A percentile compares a stretch with the other conserved stretches of the same genome.
phyloP scores from a whole-genome alignment of 1,140 invertebrate species.

The Platyura marginata region DNA sequence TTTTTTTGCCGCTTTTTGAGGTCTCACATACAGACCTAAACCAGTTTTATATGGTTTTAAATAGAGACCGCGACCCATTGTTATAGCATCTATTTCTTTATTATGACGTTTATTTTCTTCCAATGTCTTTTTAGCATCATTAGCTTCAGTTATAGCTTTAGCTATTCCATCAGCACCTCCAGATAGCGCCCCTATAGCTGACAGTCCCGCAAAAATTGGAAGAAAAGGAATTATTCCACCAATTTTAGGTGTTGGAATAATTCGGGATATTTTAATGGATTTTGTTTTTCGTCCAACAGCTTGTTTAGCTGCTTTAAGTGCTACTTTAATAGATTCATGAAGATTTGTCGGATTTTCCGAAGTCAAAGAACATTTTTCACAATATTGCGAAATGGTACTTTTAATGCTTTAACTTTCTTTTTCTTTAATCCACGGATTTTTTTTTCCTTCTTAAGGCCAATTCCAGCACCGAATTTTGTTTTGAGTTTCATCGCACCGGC shows the following conservation, averaged over 20 bases:
- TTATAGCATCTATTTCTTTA: constrained; percentile 13
- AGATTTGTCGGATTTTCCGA: not conserved
- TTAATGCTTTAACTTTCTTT: not conserved
- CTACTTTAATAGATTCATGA: constrained; percentile 6
- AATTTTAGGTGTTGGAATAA: constrained; percentile 18
- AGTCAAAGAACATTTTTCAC: not conserved
- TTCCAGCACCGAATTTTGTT: not conserved
- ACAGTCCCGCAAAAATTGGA: constrained; percentile 20
- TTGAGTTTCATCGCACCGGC: not conserved
- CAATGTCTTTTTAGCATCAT: constrained; percentile 11
- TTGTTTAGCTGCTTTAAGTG: constrained; percentile 4
- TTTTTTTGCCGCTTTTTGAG: constrained; percentile 6
- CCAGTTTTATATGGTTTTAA: constrained; percentile 16
- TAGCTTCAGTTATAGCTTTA: constrained; percentile 10
- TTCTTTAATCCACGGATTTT: not conserved
- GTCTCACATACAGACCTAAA: constrained; percentile 6
- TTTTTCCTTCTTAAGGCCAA: not conserved
- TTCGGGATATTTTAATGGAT: constrained; percentile 8
- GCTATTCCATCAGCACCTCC: constrained; percentile 9
- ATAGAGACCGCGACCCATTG: constrained; percentile 13
- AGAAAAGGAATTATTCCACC: constrained; percentile 18
- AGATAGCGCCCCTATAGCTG: constrained; percentile 13
- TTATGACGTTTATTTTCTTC: constrained; percentile 13
- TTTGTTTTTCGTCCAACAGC: constrained; percentile 6
- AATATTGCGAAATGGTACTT: not conserved